These are phyloP conservation scores for Drosophila arizonae DNA, from an alignment of 1,140 invertebrate genomes.

Conservation along the genomic window DNA sequence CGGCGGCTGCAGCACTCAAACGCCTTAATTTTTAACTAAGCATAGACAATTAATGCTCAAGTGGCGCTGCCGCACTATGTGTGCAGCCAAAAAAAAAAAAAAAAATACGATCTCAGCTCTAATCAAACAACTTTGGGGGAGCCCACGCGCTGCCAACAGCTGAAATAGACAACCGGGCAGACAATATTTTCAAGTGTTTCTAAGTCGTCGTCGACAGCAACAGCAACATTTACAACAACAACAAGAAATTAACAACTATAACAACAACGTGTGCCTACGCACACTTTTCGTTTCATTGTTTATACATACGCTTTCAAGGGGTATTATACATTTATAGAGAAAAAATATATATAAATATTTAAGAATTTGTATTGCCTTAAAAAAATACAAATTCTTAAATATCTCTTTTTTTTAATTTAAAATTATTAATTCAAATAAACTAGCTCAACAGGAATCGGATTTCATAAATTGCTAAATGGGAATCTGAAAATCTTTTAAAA, in stretches of 20 bases:
- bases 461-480: too few species aligned
- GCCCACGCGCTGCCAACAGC: constrained; percentile 60
- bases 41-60: constrained; percentile 67
- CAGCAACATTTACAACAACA: constrained; percentile 8
- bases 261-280: constrained; percentile 54
- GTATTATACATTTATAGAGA: background rate
- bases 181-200: constrained; percentile 68
- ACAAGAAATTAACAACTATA: constrained; percentile 29
- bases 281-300: constrained; percentile 41
- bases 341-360: background rate
- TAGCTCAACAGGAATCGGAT: too few species aligned
- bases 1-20: constrained; percentile 30
- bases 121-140: constrained; percentile 70
- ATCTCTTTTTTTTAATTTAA: too few species aligned
- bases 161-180: constrained; percentile 55
- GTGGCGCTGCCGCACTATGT: constrained; percentile 36
- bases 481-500: too few species aligned
- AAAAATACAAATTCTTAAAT: too few species aligned
- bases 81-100: constrained; percentile 4
- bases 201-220: constrained; percentile 51
- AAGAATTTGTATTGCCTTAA: background rate
- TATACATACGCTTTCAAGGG: constrained; percentile 1
- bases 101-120: constrained; percentile 26
- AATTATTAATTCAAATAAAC: too few species aligned
- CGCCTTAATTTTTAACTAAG: constrained; percentile 66